phyloP scores from a whole-genome alignment of 2,888 invertebrate species.

The Incurvaria masculella region DNA sequence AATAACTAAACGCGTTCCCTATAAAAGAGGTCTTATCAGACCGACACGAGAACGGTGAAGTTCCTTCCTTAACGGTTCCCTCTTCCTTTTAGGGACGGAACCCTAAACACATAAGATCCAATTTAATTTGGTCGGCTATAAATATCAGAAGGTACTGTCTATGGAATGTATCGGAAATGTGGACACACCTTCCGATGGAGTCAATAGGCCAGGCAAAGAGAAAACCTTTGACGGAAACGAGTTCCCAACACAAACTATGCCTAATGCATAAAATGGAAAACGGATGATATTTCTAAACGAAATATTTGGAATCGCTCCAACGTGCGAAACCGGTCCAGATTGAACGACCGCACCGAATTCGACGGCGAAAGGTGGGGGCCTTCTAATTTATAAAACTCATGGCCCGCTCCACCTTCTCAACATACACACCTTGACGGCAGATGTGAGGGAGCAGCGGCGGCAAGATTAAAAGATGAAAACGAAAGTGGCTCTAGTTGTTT shows the following conservation, averaged over 20 bases:
- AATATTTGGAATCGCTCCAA: background rate
- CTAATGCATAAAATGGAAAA: background rate
- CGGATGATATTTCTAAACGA: background rate
- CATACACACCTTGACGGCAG: background rate
- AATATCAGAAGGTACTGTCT: too few relatives aligned
- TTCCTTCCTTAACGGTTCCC: too few relatives aligned
- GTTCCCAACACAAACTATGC: background rate
- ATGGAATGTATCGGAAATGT: too few relatives aligned
- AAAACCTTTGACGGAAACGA: slow-evolving; percentile 1
- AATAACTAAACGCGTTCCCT: too few relatives aligned
- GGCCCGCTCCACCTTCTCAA: background rate
- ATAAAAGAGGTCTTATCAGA: too few relatives aligned
- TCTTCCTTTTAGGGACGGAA: too few relatives aligned
- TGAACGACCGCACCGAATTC: too few relatives aligned
- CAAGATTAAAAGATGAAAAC: slow-evolving; percentile 25
- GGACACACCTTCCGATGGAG: too few relatives aligned
- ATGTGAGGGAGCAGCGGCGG: background rate
- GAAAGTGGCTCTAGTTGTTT: slow-evolving; percentile 28
- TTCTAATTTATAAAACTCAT: background rate
- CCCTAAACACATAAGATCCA: too few relatives aligned
- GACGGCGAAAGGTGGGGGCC: background rate
- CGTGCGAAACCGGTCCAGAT: background rate
- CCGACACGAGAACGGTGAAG: too few relatives aligned
- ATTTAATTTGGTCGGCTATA: too few relatives aligned
- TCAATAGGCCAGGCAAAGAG: slow-evolving; percentile 1